phyloP scores from a whole-genome alignment of 2,113 vertebrate species.

The Morone saxatilis region DNA sequence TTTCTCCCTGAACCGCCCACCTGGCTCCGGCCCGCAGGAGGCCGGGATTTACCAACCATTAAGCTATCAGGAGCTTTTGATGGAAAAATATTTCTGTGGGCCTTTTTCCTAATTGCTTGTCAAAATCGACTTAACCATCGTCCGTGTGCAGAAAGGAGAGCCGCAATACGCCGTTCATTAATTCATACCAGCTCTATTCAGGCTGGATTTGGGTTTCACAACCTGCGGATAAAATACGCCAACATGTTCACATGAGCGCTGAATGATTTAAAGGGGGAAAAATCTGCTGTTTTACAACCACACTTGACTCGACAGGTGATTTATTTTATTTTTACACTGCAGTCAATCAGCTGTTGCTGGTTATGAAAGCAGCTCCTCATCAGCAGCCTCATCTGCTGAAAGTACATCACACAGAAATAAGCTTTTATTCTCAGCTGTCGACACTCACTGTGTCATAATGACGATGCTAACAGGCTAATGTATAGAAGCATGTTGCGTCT shows the following conservation, averaged over 20 bases:
- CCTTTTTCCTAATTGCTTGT: conserved; percentile 59
- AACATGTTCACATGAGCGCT: conserved; percentile 41
- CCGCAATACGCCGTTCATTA: conserved; percentile 40
- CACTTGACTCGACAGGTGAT: conserved; percentile 17
- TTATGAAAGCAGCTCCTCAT: conserved; percentile 1
- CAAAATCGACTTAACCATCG: conserved; percentile 57
- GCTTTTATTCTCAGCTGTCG: background rate
- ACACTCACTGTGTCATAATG: conserved; percentile 1
- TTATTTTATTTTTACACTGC: conserved; percentile 33
- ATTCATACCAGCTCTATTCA: conserved; percentile 55
- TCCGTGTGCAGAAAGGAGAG: conserved; percentile 30
- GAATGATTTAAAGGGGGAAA: conserved; percentile 18
- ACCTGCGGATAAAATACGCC: conserved; percentile 48
- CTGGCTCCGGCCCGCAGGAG: conserved; percentile 49
- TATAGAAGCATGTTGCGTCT: background rate
- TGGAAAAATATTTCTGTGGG: conserved; percentile 55
- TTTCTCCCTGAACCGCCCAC: conserved; percentile 42
- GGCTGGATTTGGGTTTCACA: conserved; percentile 55
- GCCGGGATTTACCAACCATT: conserved; percentile 61
- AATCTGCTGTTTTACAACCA: conserved; percentile 45
- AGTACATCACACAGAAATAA: background rate
- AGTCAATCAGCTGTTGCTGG: conserved; percentile 22
- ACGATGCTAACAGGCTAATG: conserved; percentile 11
- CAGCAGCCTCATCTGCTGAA: background rate
- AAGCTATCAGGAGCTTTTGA: conserved; percentile 64